These are phyloP conservation scores for Orgyia antiqua DNA, from an alignment of 2,888 invertebrate species.

Conservation along the genomic window DNA sequence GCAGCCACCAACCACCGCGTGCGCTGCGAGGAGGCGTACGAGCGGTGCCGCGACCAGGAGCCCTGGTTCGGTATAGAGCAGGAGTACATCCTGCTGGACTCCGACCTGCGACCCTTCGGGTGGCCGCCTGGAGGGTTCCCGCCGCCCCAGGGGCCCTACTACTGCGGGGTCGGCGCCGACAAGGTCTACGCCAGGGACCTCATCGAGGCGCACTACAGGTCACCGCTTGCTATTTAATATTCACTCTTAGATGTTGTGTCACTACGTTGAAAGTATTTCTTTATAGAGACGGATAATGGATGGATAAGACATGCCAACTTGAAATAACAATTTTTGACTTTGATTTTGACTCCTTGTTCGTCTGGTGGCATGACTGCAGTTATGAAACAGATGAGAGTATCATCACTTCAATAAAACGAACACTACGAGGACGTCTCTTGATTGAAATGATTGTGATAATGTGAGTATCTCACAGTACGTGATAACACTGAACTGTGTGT, in stretches of 20 bases:
- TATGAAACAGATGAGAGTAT: no score
- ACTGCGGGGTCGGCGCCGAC: constrained; percentile 98
- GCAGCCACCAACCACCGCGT: constrained; percentile 86
- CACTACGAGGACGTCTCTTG: no score
- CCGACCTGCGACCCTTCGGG: constrained; percentile 91
- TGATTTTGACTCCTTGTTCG: no score
- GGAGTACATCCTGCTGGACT: constrained; percentile 92
- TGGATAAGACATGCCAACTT: no score
- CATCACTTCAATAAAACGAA: no score
- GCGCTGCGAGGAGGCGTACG: constrained; percentile 85
- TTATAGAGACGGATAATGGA: no score
- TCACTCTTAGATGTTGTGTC: not conserved
- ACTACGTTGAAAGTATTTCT: not conserved
- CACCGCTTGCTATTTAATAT: not conserved
- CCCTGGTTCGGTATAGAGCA: constrained; percentile 98
- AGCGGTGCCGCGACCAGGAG: constrained; percentile 82
- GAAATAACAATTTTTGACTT: no score
- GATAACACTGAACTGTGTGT: constrained; percentile 1
- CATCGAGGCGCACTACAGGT: constrained; percentile 95
- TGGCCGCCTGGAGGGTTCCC: constrained; percentile 97
- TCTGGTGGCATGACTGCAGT: no score
- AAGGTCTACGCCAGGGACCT: constrained; percentile 97
- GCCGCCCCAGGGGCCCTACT: constrained; percentile 97
- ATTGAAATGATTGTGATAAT: no score
- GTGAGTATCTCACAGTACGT: no score